Evolutionary conservation across 1,140 invertebrate genomes (phyloP).

Genomic region (Drosophila parvula): DNA sequence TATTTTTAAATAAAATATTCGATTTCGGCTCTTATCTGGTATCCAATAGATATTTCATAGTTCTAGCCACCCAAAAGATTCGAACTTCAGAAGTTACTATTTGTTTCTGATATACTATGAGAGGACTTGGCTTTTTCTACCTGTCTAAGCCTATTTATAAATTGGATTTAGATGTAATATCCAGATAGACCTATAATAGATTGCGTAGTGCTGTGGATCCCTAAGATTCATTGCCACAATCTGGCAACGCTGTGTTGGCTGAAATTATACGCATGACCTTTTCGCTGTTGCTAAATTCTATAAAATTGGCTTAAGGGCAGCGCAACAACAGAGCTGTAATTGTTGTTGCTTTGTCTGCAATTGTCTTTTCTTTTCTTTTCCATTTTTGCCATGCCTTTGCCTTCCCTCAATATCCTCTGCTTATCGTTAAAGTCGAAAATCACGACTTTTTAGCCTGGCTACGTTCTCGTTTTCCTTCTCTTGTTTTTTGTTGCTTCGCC

Average conservation of each 20-base stretch:
- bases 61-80: neutral
- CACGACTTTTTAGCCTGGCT: slow-evolving; percentile 66
- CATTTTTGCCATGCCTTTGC: neutral
- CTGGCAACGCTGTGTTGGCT: slow-evolving; percentile 21
- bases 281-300: slow-evolving; percentile 38
- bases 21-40: neutral
- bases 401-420: slow-evolving; percentile 39
- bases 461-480: slow-evolving; percentile 52
- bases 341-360: slow-evolving; percentile 34
- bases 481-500: slow-evolving; percentile 14
- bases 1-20: neutral
- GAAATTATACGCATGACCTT: slow-evolving; percentile 53
- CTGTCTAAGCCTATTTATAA: too few relatives aligned
- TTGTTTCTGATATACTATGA: neutral
- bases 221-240: neutral
- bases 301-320: slow-evolving; percentile 38
- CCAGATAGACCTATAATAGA: too few relatives aligned
- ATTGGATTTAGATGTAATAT: too few relatives aligned
- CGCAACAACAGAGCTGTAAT: slow-evolving; percentile 36
- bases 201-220: too few relatives aligned
- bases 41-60: neutral
- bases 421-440: slow-evolving; percentile 79
- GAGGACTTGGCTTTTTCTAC: too few relatives aligned
- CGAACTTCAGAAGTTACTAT: too few relatives aligned
- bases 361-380: slow-evolving; percentile 11